phyloP scores from a whole-genome alignment of 37 sponge, comb jelly and placozoan genomes.

The Ianthella basta region DNA sequence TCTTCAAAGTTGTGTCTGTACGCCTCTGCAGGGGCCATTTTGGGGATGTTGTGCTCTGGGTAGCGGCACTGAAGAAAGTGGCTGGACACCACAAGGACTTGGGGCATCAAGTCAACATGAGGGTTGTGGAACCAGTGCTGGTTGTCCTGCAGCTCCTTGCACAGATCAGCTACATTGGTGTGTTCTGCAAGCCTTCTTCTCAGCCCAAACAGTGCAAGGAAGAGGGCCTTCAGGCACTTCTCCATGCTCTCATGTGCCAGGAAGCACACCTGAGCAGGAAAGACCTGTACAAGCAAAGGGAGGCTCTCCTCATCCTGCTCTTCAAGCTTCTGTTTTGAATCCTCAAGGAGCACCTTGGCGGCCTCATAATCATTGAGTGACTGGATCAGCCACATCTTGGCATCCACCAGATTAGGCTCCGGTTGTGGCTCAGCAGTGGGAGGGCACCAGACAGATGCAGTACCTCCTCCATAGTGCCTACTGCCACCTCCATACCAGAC shows the following conservation, averaged over 20 bases:
- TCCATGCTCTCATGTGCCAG: slow-evolving; percentile 70
- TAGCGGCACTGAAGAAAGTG: slow-evolving; percentile 51
- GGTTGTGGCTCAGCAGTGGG: neutral
- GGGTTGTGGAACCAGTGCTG: slow-evolving; percentile 3
- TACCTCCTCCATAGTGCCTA: neutral
- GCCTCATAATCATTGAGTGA: no score
- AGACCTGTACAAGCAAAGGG: neutral
- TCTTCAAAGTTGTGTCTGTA: slow-evolving; percentile 4
- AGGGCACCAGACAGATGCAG: no score
- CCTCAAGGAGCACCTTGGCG: no score
- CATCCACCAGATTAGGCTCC: no score
- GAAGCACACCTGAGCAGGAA: slow-evolving; percentile 76
- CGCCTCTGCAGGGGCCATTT: neutral
- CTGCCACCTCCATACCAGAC: neutral
- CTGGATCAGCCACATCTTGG: no score
- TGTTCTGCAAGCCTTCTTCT: neutral
- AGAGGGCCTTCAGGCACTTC: slow-evolving; percentile 66
- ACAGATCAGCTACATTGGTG: slow-evolving; percentile 38
- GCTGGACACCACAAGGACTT: slow-evolving; percentile 32
- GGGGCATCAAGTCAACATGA: slow-evolving; percentile 8
- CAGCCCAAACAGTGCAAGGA: slow-evolving; percentile 51
- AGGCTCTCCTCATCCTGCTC: neutral
- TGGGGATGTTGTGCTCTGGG: slow-evolving; percentile 44
- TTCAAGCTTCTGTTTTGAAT: no score
- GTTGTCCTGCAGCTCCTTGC: slow-evolving; percentile 22